Evolutionary conservation across 30 jellyfish, hydroid and myxozoan species (phyloP).

Genomic region (Turritopsis dohrnii): DNA sequence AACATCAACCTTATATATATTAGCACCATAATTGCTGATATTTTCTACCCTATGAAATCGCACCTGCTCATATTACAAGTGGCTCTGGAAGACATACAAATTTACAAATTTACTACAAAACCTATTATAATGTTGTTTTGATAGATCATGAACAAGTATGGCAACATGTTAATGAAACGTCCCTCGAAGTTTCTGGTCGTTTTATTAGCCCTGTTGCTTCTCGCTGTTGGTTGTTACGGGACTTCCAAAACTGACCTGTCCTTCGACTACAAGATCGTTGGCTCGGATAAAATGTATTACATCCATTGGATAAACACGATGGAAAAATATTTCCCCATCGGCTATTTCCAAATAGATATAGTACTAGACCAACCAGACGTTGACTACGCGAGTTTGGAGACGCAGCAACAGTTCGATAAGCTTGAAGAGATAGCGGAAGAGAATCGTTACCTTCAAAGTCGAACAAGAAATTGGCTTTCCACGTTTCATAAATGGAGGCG

Average conservation of each 20-base stretch:
- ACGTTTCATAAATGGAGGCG: conserved; percentile 10
- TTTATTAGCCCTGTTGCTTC: not conserved
- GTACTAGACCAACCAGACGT: conserved; percentile 18
- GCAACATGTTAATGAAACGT: conserved; percentile 9
- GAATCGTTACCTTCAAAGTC: not conserved
- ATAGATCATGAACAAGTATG: conserved; percentile 28
- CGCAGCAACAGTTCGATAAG: conserved; percentile 8
- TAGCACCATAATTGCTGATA: too few relatives aligned
- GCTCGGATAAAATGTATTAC: conserved; percentile 18
- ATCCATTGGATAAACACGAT: conserved; percentile 20
- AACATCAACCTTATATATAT: too few relatives aligned
- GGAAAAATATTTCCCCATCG: conserved; percentile 23
- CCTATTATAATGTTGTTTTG: too few relatives aligned
- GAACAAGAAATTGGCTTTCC: conserved; percentile 28
- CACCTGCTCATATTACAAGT: too few relatives aligned
- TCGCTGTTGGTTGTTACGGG: conserved; percentile 18
- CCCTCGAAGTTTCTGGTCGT: conserved; percentile 16
- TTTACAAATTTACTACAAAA: too few relatives aligned
- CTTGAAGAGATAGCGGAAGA: conserved; percentile 19
- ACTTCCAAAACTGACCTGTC: conserved; percentile 15
- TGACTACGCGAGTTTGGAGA: conserved; percentile 17
- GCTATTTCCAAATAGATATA: conserved; percentile 12
- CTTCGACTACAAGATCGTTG: conserved; percentile 33
- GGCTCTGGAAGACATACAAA: too few relatives aligned
- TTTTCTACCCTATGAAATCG: too few relatives aligned